Conservation (phyloP, 2,113 vertebrate genomes). For the Sialia sialis region DNA sequence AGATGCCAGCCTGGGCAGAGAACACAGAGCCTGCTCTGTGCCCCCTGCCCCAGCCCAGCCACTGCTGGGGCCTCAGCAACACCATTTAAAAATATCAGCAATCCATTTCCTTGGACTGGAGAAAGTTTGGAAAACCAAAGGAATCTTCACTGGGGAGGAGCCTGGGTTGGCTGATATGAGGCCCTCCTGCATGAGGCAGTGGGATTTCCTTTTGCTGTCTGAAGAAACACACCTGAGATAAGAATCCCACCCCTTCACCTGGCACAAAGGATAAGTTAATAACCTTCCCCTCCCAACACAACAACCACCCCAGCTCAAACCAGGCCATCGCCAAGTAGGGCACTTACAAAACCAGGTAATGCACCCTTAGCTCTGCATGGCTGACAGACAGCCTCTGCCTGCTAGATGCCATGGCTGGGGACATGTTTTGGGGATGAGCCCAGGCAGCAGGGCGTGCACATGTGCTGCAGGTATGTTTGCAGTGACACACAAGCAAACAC, state of each 20-base stretch:
- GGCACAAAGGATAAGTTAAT: neutral
- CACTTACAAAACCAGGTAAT: neutral
- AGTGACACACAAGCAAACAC: neutral
- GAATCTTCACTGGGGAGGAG: neutral
- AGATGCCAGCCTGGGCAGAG: neutral
- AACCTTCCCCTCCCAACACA: neutral
- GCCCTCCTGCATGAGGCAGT: accelerated
- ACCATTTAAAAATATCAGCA: neutral
- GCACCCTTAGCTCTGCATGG: neutral
- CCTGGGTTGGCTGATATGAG: neutral
- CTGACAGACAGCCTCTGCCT: neutral
- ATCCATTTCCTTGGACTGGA: neutral
- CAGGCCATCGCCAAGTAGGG: neutral
- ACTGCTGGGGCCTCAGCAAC: neutral
- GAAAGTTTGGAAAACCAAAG: neutral
- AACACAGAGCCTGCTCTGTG: neutral
- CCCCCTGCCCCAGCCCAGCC: neutral
- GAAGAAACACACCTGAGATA: neutral
- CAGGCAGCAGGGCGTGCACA: neutral
- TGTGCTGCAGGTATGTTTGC: neutral
- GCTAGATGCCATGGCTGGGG: neutral
- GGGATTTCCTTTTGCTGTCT: neutral
- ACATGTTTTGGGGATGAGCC: neutral
- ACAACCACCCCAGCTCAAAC: neutral
- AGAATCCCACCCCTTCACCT: neutral